A percentile compares a stretch with the other conserved stretches of the same genome.
These are phyloP conservation scores for Caenorhabditis sp. DNA, from an alignment of 2,888 invertebrate species.

Conservation along the genomic window DNA sequence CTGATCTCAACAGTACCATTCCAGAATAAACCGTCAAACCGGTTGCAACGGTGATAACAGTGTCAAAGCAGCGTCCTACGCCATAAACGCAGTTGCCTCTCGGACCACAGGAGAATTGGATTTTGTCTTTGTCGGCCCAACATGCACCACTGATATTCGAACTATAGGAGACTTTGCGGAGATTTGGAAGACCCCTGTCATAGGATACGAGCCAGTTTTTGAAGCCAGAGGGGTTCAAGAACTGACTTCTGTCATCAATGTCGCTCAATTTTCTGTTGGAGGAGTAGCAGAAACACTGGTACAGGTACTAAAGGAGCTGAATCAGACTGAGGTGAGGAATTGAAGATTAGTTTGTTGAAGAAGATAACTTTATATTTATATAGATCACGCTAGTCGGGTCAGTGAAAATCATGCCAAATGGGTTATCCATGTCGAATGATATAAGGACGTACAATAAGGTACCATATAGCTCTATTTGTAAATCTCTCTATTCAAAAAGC, in stretches of 20 bases:
- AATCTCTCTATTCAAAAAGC: too few relatives aligned
- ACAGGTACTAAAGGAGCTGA: slow-evolving; percentile 32
- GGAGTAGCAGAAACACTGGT: slow-evolving; percentile 44
- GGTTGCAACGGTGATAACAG: slow-evolving; percentile 42
- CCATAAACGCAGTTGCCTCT: slow-evolving; percentile 36
- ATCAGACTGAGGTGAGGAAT: slow-evolving; percentile 24
- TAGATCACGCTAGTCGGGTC: too few relatives aligned
- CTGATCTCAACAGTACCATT: too few relatives aligned
- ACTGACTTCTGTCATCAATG: slow-evolving; percentile 51
- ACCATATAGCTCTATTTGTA: background rate
- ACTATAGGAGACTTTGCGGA: slow-evolving; percentile 47
- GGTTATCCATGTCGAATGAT: slow-evolving; percentile 34
- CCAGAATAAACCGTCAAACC: slow-evolving; percentile 26
- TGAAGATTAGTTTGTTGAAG: too few relatives aligned
- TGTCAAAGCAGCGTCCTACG: slow-evolving; percentile 46
- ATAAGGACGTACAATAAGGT: slow-evolving; percentile 43
- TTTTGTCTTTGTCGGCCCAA: slow-evolving; percentile 55
- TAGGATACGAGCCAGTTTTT: slow-evolving; percentile 40
- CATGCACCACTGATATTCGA: slow-evolving; percentile 47
- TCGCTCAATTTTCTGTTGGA: slow-evolving; percentile 47
- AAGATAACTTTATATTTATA: too few relatives aligned
- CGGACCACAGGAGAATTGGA: slow-evolving; percentile 14
- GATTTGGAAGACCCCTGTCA: slow-evolving; percentile 54
- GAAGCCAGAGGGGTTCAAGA: slow-evolving; percentile 38
- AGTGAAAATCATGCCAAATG: slow-evolving; percentile 34